Base-by-base conservation (phyloP, 2,113 vertebrate species). In the Ascaphus truei region DNA sequence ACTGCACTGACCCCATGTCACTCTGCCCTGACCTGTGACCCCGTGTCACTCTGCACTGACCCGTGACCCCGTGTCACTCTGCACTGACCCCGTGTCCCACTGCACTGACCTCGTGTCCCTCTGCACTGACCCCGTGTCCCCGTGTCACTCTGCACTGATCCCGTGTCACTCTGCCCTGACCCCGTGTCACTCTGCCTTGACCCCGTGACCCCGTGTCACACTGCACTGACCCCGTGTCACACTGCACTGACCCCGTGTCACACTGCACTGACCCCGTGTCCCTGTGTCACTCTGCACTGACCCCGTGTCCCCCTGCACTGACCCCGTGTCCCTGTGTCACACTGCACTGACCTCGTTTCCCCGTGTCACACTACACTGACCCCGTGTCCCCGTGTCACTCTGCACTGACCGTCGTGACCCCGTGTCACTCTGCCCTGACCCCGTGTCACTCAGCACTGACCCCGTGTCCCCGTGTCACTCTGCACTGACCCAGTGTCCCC, bases 351-450 rank as follows among this genome's bases (percentile, higher is more conserved):
- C 12, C 3, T 15, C 8, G 33, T 30, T 31, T 16, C 4, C 8
- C 50, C 50, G 22, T 68, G 5, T 66, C 76, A 23, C 77, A 99
- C n/a, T n/a, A n/a, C n/a, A 39, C 5, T 58, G 20, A 47, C 12
- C 3, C 12, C 8, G 33, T 30, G 22, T 16, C 4, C 8, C 50
- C 50, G 22, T 68, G 5, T 66, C 76, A 23, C 77, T n/a, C n/a
- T n/a, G n/a, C n/a, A 39, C 5, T 58, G 20, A 47, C 12, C 3
- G 13, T 15, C 8, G 33, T 30, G 22, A 11, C 4, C 8, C 50
- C 50, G 22, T 68, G 5, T 66, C 76, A 23, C 77, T n/a, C n/a
- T n/a, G n/a, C n/a, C n/a, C n/a, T n/a, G n/a, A n/a, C n/a, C n/a
- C n/a, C n/a, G n/a, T n/a, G n/a, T n/a, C n/a, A n/a, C n/a, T n/a